phyloP scores from a whole-genome alignment of 2,888 invertebrate species.

The Drosophila mercatorum region DNA sequence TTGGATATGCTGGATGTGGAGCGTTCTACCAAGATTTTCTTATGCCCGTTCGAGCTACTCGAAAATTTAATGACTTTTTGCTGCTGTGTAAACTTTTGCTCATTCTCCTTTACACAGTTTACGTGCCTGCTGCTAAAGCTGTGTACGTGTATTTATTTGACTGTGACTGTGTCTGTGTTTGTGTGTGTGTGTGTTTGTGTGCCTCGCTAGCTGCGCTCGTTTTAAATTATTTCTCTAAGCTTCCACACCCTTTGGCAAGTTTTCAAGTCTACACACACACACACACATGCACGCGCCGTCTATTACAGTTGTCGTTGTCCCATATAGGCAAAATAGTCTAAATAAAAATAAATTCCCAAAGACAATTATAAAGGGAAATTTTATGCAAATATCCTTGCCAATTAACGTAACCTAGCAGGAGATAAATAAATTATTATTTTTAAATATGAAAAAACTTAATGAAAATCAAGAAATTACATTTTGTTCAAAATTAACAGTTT shows the following conservation, averaged over 20 bases:
- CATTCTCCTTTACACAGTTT: constrained; percentile 57
- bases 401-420: too few relatives aligned
- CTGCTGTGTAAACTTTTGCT: constrained; percentile 54
- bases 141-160: constrained; percentile 8
- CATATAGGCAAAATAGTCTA: constrained; percentile 19
- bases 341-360: constrained; percentile 10
- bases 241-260: constrained; percentile 70
- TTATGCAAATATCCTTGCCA: not conserved
- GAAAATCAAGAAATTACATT: not conserved
- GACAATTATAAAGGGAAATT: constrained; percentile 3
- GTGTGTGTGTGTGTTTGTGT: not conserved
- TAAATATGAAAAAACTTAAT: not conserved
- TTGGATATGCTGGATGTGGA: constrained; percentile 46
- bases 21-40: constrained; percentile 43
- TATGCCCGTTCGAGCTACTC: constrained; percentile 33
- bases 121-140: constrained; percentile 44
- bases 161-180: not conserved
- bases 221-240: constrained; percentile 50
- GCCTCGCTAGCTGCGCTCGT: constrained; percentile 20
- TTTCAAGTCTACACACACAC: constrained; percentile 49
- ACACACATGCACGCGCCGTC: not conserved
- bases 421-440: too few relatives aligned
- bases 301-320: constrained; percentile 15
- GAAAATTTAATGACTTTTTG: constrained; percentile 56
- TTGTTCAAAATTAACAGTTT: not conserved